Base-by-base conservation (phyloP, 2,797 vertebrate species). In the Enteromius mattozi region DNA sequence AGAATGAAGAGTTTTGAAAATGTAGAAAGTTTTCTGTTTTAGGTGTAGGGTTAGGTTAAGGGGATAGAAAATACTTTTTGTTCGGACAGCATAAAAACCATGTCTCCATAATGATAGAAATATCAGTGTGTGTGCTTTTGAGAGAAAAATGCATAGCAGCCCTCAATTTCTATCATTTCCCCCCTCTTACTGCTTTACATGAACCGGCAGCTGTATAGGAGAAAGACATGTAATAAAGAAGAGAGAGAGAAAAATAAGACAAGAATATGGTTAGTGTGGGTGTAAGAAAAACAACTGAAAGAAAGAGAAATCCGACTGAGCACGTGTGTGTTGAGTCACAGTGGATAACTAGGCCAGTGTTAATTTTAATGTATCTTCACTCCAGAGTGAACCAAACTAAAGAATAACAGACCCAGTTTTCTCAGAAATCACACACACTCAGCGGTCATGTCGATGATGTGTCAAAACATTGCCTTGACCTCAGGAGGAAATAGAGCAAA, bases 301-400 rank as follows among this genome's bases (percentile, higher is more conserved):
- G 81, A 83, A 82, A 45, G 86, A 84, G 78, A 88, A 85, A 87
- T 88, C 92, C 88, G 87, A 92, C 88, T 80, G 88, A 86, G 86
- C 85, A 37, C 68, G 88, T 42, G 59, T 89, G 66, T 90, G 88
- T 51, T 92, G 90, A 87, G 90, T 91, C 85, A 88, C 89, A 91
- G 80, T 90, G 78, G 69, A 89, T 80, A 94, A 94, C 88, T 94
- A 94, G 94, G 93, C 89, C 94, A 93, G 81, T 89, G 88, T 88
- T 89, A 85, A 88, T 91, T 91, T 91, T 81, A 89, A 88, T 89
- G 88, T 72, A 70, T 65, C 7, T 65, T 78, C 59, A 82, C 88
- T 88, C 88, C 80, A 79, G 49, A 82, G 61, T 79, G 78, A 85
- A 75, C 35, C 61, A 12, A 85, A 81, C 69, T 75, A 40, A 76